These are phyloP conservation scores for Nomada ferruginata DNA, from an alignment of 2,888 invertebrate genomes.

Conservation along the genomic window DNA sequence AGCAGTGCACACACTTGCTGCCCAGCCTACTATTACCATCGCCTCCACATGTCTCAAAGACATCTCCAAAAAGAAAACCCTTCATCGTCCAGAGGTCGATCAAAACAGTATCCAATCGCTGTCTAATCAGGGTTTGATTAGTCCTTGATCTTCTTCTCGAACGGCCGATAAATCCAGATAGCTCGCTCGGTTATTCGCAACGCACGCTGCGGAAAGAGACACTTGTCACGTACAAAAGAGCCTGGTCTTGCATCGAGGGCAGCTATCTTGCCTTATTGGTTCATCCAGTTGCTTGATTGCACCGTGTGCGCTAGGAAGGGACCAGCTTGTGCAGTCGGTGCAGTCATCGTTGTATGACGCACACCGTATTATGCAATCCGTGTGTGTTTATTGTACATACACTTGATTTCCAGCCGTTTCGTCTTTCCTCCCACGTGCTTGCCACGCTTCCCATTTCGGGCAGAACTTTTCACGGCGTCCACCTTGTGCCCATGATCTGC, in stretches of 20 bases:
- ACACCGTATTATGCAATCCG: constrained; percentile 68
- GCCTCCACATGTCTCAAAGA: neutral
- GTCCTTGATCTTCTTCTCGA: constrained; percentile 22
- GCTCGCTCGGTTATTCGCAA: constrained; percentile 35
- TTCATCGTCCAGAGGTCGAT: neutral
- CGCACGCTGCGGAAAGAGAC: constrained; percentile 19
- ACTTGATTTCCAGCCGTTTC: constrained; percentile 58
- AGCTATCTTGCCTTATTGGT: constrained; percentile 79
- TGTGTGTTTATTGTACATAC: constrained; percentile 66
- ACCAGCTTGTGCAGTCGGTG: constrained; percentile 51
- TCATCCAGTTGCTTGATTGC: constrained; percentile 54
- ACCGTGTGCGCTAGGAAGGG: constrained; percentile 50
- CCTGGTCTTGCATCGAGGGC: constrained; percentile 72
- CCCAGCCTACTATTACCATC: neutral
- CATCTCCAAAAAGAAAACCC: neutral
- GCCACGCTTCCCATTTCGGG: constrained; percentile 43
- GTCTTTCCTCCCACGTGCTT: constrained; percentile 49
- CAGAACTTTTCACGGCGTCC: constrained; percentile 26
- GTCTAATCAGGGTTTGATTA: neutral
- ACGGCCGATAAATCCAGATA: neutral
- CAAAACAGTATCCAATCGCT: neutral
- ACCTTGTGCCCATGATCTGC: constrained; percentile 19
- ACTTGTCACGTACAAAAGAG: constrained; percentile 59
- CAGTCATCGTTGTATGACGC: constrained; percentile 69
- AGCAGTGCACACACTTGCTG: too few relatives aligned